Percentiles rank a stretch among this genome's conserved stretches.
phyloP scores from a whole-genome alignment of 1,140 invertebrate genomes.

The Uloborus diversus region DNA sequence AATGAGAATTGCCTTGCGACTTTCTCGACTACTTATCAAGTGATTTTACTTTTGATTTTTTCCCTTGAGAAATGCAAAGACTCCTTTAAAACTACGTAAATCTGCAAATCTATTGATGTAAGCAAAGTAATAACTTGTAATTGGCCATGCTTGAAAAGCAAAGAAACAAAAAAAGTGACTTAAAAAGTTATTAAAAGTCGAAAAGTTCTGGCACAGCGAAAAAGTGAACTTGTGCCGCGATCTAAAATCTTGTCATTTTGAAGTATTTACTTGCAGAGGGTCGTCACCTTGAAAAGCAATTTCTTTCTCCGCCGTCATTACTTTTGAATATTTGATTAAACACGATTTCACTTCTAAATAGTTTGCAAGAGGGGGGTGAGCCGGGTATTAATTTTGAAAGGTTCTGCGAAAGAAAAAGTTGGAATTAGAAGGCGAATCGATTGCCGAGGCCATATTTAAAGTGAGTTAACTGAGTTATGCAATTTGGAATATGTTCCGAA shows the following conservation, averaged over 20 bases:
- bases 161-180: conserved; percentile 1
- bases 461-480: conserved; percentile 56
- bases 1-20: too few relatives aligned
- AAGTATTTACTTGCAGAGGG: conserved; percentile 48
- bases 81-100: background rate
- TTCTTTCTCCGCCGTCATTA: conserved; percentile 51
- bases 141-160: conserved; percentile 42
- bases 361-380: background rate
- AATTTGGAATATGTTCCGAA: conserved; percentile 57
- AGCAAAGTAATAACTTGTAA: conserved; percentile 45
- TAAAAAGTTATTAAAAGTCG: conserved; percentile 55
- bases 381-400: conserved; percentile 56
- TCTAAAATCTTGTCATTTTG: conserved; percentile 23
- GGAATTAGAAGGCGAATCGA: conserved; percentile 53
- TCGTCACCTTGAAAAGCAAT: conserved; percentile 47
- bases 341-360: conserved; percentile 45
- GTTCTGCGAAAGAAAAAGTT: conserved; percentile 37
- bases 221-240: conserved; percentile 39
- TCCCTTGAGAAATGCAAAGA: background rate
- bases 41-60: background rate
- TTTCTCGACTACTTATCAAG: background rate
- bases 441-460: conserved; percentile 50
- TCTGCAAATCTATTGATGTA: conserved; percentile 14
- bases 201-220: conserved; percentile 41
- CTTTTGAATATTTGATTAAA: conserved; percentile 57